phyloP scores from a whole-genome alignment of 2,797 vertebrate species.

The Muscicapa striata region DNA sequence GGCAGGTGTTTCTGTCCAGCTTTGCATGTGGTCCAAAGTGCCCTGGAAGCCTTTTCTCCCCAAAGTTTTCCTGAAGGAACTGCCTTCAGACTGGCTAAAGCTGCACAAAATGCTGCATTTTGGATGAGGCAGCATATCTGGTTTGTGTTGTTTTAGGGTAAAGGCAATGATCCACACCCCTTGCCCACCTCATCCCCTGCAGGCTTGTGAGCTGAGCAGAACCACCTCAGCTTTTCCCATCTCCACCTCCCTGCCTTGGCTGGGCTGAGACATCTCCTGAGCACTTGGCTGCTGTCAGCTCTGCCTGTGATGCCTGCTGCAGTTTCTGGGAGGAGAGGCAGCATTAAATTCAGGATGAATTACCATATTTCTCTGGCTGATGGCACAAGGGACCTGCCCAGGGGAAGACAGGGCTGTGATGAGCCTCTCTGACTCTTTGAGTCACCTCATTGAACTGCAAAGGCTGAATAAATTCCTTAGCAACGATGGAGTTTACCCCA shows the following conservation, averaged over 20 bases:
- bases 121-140: neutral
- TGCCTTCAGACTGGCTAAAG: neutral
- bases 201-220: neutral
- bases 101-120: neutral
- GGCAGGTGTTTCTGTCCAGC: neutral
- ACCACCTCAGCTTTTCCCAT: neutral
- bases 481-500: neutral
- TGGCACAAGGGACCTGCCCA: neutral
- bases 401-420: neutral
- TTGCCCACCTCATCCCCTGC: fast-evolving
- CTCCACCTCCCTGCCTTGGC: neutral
- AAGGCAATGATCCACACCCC: fast-evolving
- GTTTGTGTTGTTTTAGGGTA: neutral
- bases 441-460: neutral
- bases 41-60: neutral
- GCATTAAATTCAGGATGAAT: neutral
- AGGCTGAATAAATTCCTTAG: conserved; percentile 17
- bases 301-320: neutral
- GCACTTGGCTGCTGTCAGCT: neutral
- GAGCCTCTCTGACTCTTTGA: neutral
- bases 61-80: neutral
- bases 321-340: neutral
- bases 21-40: neutral
- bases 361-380: neutral
- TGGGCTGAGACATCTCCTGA: neutral